Evolutionary conservation across 2,113 vertebrate genomes (phyloP), one percentile per base, ranked within the genome.

Genomic region (Oryzias woworae): DNA sequence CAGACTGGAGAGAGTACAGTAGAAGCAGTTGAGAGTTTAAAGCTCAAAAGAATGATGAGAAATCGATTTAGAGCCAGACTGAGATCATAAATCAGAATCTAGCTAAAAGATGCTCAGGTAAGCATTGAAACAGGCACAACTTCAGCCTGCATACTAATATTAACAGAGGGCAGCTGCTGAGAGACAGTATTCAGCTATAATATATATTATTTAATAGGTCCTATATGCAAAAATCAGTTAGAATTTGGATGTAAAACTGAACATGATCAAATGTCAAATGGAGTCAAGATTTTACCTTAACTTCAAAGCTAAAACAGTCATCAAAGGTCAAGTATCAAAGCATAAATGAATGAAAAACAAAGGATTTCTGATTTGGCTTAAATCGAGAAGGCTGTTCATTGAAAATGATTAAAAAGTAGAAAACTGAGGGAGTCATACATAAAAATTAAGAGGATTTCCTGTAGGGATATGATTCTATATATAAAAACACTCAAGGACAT

Each of bases 141-240:
- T 72, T 65, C 47, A 53, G 14, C n/a, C 51, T 64, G 54, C 53
- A 62, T 73, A 61, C 73, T 67, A 52, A 85, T 68, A 60, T 47
- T 49, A 53, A 44, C 50, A 3, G 45, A 58, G 23, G 56, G 47
- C 48, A 58, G 31, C 24, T 62, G 18, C 48, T 46, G 48, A n/a
- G 46, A 63, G 64, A 36, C 36, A 18, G 41, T 47, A 58, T 62
- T 65, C 53, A 63, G 59, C 57, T 36, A 22, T 58, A 22, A 75
- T 67, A 22, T 67, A 22, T n/a, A 24, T 58, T 66, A 23, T 69
- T n/a, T 24, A 23, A 26, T 44, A 23, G 31, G 20, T 36, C 53
- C 16, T 47, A 15, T 15, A 57, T 52, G 17, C 17, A 54, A 49
- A 54, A 31, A 77, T 54, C 44, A 36, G 43, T 12, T 65, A 47